These are phyloP conservation scores for Elgaria multicarinata DNA, from an alignment of 2,113 vertebrate genomes.

Conservation along the genomic window DNA sequence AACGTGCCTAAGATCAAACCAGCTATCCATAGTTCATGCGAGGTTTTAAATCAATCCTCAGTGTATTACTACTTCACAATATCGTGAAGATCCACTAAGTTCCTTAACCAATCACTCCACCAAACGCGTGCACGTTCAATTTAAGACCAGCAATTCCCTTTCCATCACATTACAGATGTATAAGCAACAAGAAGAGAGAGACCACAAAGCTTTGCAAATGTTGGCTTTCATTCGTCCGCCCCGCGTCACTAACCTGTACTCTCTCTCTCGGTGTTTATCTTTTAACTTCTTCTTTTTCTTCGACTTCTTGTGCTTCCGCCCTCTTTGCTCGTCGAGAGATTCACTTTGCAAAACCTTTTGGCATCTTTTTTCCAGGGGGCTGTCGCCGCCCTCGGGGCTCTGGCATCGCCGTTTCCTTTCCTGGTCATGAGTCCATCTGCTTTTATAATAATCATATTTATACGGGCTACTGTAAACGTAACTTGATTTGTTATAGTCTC, in stretches of 20 bases:
- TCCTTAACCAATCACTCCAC: not conserved
- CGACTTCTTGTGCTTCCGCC: slow-evolving; percentile 87
- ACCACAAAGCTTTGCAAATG: not conserved
- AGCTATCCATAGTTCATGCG: not conserved
- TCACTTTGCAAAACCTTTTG: slow-evolving; percentile 50
- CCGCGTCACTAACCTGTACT: slow-evolving; percentile 80
- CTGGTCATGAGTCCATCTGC: slow-evolving; percentile 67
- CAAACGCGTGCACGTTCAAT: not conserved
- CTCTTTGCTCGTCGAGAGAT: slow-evolving; percentile 66
- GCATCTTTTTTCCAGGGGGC: slow-evolving; percentile 66
- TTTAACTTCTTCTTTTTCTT: slow-evolving; percentile 95
- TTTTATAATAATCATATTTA: slow-evolving; percentile 67
- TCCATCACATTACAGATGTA: not conserved
- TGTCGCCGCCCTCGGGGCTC: slow-evolving; percentile 22
- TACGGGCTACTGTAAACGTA: slow-evolving; percentile 62
- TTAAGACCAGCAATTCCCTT: not conserved
- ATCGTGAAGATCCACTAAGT: not conserved
- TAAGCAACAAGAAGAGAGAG: not conserved
- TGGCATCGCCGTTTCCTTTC: slow-evolving; percentile 54
- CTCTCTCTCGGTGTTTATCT: slow-evolving; percentile 84
- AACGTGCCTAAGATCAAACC: too few relatives aligned
- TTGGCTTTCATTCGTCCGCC: rapidly evolving
- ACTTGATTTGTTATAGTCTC: slow-evolving; percentile 62
- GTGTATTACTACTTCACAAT: not conserved
- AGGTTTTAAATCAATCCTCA: not conserved